Base-by-base conservation (phyloP, 2,888 invertebrate genomes). In the Ametastegia equiseti region DNA sequence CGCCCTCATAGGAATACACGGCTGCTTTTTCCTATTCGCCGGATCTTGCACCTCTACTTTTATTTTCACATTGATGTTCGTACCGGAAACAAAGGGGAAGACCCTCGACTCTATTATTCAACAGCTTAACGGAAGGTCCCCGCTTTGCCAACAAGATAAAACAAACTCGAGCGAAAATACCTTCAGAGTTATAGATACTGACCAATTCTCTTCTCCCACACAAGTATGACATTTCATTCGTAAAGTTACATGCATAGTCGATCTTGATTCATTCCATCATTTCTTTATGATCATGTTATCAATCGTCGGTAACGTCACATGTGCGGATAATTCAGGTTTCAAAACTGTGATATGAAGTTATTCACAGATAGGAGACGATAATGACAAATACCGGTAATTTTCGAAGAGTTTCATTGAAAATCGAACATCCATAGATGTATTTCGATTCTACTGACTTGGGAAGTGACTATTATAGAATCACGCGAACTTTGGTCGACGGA, bases 51-150 rank as follows among this genome's bases (percentile, higher is more conserved):
- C 82, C 1, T 71, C 30, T 1, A 87, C 80, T 2, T 88, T 89
- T 73, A 2, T 87, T 0, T 90, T 91, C 27, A 83, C 86, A 2
- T 84, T 87, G 4, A 1, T 86, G 0, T 33, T 91, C 15, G 54
- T 91, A 0, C 91, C 91, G 0, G 91, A 91, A 81, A 91, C 91
- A 1, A 91, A 90, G 69, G 91, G 91, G 2, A 83, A 86, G n/a
- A 85, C 86, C 0, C 84, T 90, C 15, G 89, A 91, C 69, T 84
- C 87, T 0, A 91, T 91, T 47, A 65, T 91, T 5, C 87, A 88
- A 30, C 87, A 90, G 81, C 86, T 91, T 0, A 88, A 88, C 63
- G 89, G 89, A 7, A 50, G 11, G 11, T 33, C 73, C 6, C 15
- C 13, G 15, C 19, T 11, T 0, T 33, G 23, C n/a, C 15, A n/a